phyloP scores from a whole-genome alignment of 1,140 invertebrate genomes.

The Anoplolepis gracilipes region DNA sequence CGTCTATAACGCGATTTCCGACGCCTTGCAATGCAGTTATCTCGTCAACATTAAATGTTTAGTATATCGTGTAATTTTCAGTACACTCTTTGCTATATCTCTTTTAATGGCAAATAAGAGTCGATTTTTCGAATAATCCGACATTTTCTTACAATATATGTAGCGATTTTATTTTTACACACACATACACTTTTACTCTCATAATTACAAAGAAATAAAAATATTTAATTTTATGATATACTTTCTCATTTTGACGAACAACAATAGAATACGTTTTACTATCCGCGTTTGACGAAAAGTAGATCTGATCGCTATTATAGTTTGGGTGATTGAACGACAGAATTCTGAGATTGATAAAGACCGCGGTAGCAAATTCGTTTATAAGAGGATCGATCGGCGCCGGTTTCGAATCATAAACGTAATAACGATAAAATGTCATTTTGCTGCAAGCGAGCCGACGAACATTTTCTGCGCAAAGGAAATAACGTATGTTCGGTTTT shows the following conservation, averaged over 20 bases:
- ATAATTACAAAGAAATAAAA: background rate
- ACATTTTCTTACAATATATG: background rate
- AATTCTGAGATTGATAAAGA: slow-evolving; percentile 58
- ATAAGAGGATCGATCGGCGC: slow-evolving; percentile 63
- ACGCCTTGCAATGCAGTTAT: slow-evolving; percentile 35
- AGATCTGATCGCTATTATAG: slow-evolving; percentile 27
- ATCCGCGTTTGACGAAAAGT: background rate
- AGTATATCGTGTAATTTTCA: slow-evolving; percentile 26
- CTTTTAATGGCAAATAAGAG: background rate
- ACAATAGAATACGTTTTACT: too few relatives aligned
- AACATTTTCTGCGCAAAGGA: slow-evolving; percentile 58
- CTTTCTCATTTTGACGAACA: background rate
- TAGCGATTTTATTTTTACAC: background rate
- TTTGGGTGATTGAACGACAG: slow-evolving; percentile 20
- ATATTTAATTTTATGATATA: background rate
- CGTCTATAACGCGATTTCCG: slow-evolving; percentile 34
- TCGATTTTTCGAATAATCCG: background rate
- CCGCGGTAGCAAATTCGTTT: slow-evolving; percentile 63
- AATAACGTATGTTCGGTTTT: slow-evolving; percentile 77
- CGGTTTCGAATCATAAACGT: slow-evolving; percentile 64
- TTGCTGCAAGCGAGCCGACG: slow-evolving; percentile 24
- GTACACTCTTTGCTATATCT: background rate
- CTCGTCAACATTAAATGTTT: slow-evolving; percentile 29
- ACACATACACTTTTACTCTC: background rate
- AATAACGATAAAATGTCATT: slow-evolving; percentile 75